These are phyloP conservation scores for Hydroisotoma schaefferi DNA, from an alignment of 2,888 invertebrate species.

Conservation along the genomic window DNA sequence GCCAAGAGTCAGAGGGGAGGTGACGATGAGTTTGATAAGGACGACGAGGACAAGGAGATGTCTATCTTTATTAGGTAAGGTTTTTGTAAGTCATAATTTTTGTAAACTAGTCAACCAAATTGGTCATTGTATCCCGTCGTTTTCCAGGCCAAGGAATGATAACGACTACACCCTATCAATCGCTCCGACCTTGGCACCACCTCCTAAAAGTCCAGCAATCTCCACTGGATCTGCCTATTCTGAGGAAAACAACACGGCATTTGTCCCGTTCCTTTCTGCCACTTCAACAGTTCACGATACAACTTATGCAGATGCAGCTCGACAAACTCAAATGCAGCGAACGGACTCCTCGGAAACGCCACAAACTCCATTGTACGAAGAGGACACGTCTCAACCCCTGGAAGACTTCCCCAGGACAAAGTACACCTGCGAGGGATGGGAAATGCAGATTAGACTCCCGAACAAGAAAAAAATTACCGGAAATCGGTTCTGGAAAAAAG, in stretches of 20 bases:
- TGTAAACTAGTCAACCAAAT: not conserved
- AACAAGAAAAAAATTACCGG: constrained; percentile 95
- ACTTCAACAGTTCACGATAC: constrained; percentile 31
- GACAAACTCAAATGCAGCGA: constrained; percentile 41
- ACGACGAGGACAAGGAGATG: constrained; percentile 48
- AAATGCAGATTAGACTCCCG: constrained; percentile 87
- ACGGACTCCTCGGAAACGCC: constrained; percentile 71
- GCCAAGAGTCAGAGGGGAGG: constrained; percentile 54
- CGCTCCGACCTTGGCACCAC: constrained; percentile 73
- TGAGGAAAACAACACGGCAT: constrained; percentile 44
- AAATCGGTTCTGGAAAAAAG: constrained; percentile 95
- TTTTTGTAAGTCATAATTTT: constrained; percentile 16
- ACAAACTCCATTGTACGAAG: constrained; percentile 89
- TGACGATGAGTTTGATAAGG: constrained; percentile 48
- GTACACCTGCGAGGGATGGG: constrained; percentile 84
- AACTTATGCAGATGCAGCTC: constrained; percentile 22
- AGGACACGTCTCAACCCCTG: constrained; percentile 85
- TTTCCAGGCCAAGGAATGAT: constrained; percentile 35
- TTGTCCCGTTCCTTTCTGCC: constrained; percentile 52
- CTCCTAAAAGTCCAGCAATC: constrained; percentile 59
- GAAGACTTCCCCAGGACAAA: constrained; percentile 82
- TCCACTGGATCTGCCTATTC: constrained; percentile 46
- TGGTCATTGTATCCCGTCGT: not conserved
- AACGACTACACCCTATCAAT: constrained; percentile 50
- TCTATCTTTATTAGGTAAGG: constrained; percentile 51